A percentile compares a stretch with the other conserved stretches of the same genome.
phyloP scores from a whole-genome alignment of 2,113 vertebrate species.

The Hystrix brachyura region DNA sequence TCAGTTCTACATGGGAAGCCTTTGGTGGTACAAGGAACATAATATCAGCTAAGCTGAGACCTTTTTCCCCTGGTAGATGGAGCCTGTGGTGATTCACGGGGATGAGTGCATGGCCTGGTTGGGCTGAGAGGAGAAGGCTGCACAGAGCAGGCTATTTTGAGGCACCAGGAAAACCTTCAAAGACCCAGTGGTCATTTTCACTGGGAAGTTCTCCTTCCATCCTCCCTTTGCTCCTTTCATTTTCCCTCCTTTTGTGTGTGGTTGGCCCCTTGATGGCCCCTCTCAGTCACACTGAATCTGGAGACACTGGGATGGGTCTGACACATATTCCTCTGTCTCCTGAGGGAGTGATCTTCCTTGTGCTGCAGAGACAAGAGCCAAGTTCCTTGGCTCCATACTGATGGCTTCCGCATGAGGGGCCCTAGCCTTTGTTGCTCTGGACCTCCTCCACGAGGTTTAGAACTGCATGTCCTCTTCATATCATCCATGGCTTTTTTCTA shows the following conservation, averaged over 20 bases:
- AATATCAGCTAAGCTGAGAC: background rate
- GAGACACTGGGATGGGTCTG: background rate
- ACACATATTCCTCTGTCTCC: background rate
- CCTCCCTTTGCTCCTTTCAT: no score
- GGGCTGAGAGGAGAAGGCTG: background rate
- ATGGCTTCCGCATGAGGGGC: fast-evolving
- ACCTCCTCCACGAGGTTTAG: background rate
- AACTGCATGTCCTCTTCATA: fast-evolving
- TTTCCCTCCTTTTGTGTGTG: fast-evolving
- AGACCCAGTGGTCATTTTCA: background rate
- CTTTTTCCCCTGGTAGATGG: no score
- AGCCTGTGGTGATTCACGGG: no score
- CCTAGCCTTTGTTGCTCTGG: fast-evolving
- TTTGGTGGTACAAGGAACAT: fast-evolving
- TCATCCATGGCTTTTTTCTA: background rate
- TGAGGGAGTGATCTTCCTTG: background rate
- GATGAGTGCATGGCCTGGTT: fast-evolving
- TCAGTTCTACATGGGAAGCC: background rate
- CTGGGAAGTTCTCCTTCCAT: background rate
- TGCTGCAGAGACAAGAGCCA: background rate
- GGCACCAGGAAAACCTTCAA: background rate
- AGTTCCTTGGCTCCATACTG: background rate
- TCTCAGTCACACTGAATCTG: fast-evolving
- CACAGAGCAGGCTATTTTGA: background rate
- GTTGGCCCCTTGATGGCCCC: background rate